Base-by-base conservation (phyloP, 2,797 vertebrate genomes). In the Manis crassicaudata region DNA sequence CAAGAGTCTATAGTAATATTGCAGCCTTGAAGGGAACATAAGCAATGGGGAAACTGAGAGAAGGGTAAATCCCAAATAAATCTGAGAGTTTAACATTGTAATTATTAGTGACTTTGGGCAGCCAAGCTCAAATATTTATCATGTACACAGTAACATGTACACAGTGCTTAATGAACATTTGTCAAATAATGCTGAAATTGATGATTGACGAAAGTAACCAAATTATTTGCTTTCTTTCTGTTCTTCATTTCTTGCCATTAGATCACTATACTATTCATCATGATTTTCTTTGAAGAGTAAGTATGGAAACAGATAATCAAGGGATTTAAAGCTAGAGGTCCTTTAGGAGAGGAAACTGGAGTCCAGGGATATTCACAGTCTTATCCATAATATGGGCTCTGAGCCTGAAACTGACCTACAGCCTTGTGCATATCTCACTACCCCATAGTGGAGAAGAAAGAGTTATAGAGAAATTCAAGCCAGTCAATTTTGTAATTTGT, bases 401-500 rank as follows among this genome's bases (percentile, higher is more conserved):
- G 11, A 79, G 46, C 65, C 75, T 56, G 2, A 50, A 65, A 35
- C 10, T 8, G 37, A 32, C 67, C 6, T 12, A 12, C 27, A 40
- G 65, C 35, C 6, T 40, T 5, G 0, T 5, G 25, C 6, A 25
- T 1, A 37, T 10, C 32, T 43, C 2, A 13, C 21, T 3, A 35
- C 12, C 35, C 65, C 5, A 16, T 1, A 0, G 29, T 2, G 35
- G 54, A 83, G 40, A 82, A 80, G 76, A 65, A 50, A 63, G 60
- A 75, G 20, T 25, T 68, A 37, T 1, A 2, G 79, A 94, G 77
- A 95, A 70, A 88, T 60, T 43, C 23, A 60, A 13, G 46, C 88
- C 79, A 81, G 62, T 32, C 82, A 10, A 27, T 35, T 80, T 1
- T 75, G 68, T 91, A 92, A 91, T 97, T 91, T 88, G 88, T 94